Evolutionary conservation across 2,888 invertebrate genomes (phyloP).

Genomic region (Mayetiola destructor): DNA sequence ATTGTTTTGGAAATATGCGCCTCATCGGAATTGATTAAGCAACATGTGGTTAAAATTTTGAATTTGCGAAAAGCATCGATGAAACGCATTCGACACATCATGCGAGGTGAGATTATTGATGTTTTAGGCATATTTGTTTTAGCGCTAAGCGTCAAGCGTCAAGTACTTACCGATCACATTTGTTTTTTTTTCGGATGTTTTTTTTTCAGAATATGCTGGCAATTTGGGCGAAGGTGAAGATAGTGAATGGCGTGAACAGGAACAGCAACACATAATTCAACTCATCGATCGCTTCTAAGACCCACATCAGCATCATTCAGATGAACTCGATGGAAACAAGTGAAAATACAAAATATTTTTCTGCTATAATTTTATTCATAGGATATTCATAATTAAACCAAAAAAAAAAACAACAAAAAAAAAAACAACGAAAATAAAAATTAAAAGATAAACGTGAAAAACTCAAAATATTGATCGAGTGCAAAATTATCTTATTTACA

Average conservation of each 20-base stretch:
- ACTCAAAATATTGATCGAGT: not conserved
- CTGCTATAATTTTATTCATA: not conserved
- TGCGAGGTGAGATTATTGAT: constrained; percentile 56
- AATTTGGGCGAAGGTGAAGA: constrained; percentile 86
- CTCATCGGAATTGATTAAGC: constrained; percentile 56
- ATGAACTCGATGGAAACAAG: not conserved
- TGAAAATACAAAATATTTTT: not conserved
- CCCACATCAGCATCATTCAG: not conserved
- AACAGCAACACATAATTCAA: constrained; percentile 82
- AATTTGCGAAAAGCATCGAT: constrained; percentile 80
- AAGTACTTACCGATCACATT: not conserved
- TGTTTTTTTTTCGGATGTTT: constrained; percentile 15
- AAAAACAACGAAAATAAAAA: not conserved
- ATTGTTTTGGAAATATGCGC: constrained; percentile 64
- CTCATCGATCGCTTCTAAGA: constrained; percentile 85
- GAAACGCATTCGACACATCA: constrained; percentile 82
- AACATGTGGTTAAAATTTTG: constrained; percentile 74
- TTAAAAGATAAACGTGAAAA: too few relatives aligned
- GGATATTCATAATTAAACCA: not conserved
- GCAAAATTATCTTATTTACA: too few relatives aligned
- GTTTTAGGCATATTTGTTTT: not conserved
- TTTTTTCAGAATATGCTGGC: constrained; percentile 71
- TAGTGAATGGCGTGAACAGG: constrained; percentile 69
- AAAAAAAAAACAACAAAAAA: not conserved
- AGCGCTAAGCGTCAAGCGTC: not conserved